phyloP scores from a whole-genome alignment of 2,113 vertebrate genomes.

The Promerops cafer region DNA sequence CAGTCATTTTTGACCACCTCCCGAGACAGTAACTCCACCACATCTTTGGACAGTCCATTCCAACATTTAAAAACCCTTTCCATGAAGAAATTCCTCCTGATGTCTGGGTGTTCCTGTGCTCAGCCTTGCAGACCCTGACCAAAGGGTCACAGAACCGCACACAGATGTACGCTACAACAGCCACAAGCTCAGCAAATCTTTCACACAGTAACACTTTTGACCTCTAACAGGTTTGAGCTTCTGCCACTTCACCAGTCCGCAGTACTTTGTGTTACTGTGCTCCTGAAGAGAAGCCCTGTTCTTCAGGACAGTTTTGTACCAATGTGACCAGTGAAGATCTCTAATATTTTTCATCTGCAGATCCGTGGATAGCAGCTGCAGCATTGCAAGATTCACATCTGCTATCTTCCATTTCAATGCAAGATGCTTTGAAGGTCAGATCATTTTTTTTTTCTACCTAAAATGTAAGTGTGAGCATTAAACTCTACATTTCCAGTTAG shows the following conservation, averaged over 20 bases:
- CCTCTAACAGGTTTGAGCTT: neutral
- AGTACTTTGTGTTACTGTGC: neutral
- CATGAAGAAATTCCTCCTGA: neutral
- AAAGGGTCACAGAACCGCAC: neutral
- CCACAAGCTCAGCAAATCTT: neutral
- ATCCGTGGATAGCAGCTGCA: neutral
- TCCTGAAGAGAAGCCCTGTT: neutral
- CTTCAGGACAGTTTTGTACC: neutral
- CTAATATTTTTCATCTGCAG: neutral
- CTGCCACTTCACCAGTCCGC: neutral
- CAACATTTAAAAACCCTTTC: neutral
- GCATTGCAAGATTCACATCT: neutral
- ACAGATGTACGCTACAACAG: neutral
- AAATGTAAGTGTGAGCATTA: neutral
- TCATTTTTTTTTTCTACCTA: neutral
- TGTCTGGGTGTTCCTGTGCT: neutral
- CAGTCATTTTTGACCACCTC: neutral
- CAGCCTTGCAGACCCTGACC: neutral
- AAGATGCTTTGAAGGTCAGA: neutral
- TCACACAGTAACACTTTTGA: neutral
- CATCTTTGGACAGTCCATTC: neutral
- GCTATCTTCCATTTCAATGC: neutral
- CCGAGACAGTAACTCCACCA: neutral
- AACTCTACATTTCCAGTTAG: neutral
- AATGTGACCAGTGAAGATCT: neutral